Base-by-base conservation (phyloP, 2,888 invertebrate genomes). In the Harmothoe impar region DNA sequence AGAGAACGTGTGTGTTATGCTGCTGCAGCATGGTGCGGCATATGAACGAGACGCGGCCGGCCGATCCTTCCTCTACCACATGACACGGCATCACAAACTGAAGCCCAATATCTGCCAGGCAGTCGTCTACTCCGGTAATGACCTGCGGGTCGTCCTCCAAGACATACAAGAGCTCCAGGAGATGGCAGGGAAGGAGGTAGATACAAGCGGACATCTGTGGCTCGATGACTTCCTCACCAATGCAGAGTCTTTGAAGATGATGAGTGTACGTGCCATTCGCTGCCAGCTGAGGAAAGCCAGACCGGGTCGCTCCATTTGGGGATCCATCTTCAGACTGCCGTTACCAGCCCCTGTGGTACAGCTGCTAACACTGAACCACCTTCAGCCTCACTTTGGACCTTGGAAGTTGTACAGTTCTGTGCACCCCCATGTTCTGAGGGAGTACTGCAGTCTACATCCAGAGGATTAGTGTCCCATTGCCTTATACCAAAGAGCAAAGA, bases 11-110 rank as follows among this genome's bases (percentile, higher is more conserved):
- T 15, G 15, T 5, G n/a, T 68, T n/a, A 68, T 68, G 68, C n/a
- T 68, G n/a, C n/a, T 68, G n/a, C 68, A 68, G n/a, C 68, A 68
- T n/a, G 68, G 68, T 17, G 68, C 68, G n/a, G 12, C 68, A 68
- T 68, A n/a, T 68, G 68, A 68, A n/a, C n/a, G n/a, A 17, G 68
- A 68, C 12, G 17, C 5, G 12, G 17, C 12, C 5, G n/a, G 68
- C 17, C 12, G n/a, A 68, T 23, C 68, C n/a, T 68, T 68, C n/a
- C 68, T 68, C n/a, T 68, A 68, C 68, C 68, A 68, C 5, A 23
- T 15, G 15, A n/a, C 68, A 17, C 15, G 68, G n/a, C 68, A 68
- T n/a, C 20, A n/a, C 5, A 68, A 68, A n/a, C n/a, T 68, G n/a
- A 68, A 12, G n/a, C 20, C 68, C 7, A 68, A 23, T 7, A n/a